These are phyloP conservation scores for Ericerus pela DNA, from an alignment of 1,140 invertebrate genomes.

Conservation along the genomic window DNA sequence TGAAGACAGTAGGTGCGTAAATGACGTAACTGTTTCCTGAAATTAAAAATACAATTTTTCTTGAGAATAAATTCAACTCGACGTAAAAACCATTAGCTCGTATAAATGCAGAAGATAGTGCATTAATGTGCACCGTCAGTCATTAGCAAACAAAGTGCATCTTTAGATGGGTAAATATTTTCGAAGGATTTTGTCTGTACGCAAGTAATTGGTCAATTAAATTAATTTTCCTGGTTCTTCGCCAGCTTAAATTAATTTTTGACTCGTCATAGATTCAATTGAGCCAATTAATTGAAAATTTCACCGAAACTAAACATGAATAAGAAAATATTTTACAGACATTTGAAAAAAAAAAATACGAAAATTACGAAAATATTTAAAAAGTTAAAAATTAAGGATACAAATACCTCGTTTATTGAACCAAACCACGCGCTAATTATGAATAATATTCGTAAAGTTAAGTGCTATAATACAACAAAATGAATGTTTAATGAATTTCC, in stretches of 20 bases:
- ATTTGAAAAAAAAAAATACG: not conserved
- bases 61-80: too few relatives aligned
- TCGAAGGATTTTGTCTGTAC: too few relatives aligned
- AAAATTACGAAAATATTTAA: not conserved
- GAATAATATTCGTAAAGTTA: not conserved
- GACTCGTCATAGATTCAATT: not conserved
- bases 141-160: too few relatives aligned
- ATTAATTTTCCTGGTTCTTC: not conserved
- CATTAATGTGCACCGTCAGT: too few relatives aligned
- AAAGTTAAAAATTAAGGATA: not conserved
- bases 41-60: too few relatives aligned
- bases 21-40: too few relatives aligned
- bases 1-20: too few relatives aligned
- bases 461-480: not conserved
- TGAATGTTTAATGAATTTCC: constrained; percentile 6
- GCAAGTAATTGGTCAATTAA: too few relatives aligned
- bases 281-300: not conserved
- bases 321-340: not conserved
- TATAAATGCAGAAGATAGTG: too few relatives aligned
- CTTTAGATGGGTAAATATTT: too few relatives aligned
- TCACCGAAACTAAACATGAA: not conserved
- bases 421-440: constrained; percentile 4
- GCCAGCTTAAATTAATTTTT: not conserved
- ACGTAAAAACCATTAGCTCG: too few relatives aligned
- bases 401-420: not conserved